Conservation (phyloP, 2,113 vertebrate species). For the Calyptomena viridis region DNA sequence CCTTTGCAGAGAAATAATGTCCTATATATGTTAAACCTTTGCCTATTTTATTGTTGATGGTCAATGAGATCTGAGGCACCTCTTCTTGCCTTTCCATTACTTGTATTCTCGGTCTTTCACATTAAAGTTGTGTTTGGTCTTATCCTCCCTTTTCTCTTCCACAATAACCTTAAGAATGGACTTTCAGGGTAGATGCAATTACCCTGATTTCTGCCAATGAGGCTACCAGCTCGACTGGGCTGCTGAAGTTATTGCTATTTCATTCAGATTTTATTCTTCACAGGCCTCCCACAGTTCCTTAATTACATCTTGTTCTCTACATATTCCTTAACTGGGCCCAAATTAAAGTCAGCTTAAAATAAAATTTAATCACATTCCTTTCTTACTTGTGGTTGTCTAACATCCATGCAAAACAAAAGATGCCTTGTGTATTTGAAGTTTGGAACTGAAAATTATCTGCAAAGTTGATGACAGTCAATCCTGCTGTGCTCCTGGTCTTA, state of each 20-base stretch:
- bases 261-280: not conserved
- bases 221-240: accelerated
- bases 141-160: not conserved
- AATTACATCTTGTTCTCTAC: not conserved
- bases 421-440: not conserved
- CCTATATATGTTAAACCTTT: not conserved
- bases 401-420: not conserved
- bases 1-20: not conserved
- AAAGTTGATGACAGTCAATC: not conserved
- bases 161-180: not conserved
- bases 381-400: not conserved
- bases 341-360: not conserved
- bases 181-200: not conserved
- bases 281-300: not conserved
- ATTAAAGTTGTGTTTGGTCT: not conserved
- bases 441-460: not conserved
- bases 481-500: not conserved
- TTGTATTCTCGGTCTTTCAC: not conserved
- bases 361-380: not conserved
- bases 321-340: not conserved
- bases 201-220: not conserved
- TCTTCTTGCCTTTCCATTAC: not conserved
- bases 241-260: not conserved
- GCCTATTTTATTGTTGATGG: not conserved
- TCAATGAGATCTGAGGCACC: not conserved